Evolutionary conservation across 1,140 invertebrate genomes (phyloP).

Genomic region (Ceratina calcarata): DNA sequence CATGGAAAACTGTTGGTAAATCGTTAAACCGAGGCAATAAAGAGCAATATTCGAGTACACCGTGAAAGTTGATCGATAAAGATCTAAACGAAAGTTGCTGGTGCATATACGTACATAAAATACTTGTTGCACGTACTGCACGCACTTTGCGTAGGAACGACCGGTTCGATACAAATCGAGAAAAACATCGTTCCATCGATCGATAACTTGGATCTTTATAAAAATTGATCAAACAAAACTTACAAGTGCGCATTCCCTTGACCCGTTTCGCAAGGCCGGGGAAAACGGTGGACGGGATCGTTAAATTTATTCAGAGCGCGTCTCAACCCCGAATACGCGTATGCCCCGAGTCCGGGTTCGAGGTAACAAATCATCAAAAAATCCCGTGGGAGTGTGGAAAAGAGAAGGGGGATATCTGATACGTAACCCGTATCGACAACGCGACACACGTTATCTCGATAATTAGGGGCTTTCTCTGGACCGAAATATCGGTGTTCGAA

Average conservation of each 20-base stretch:
- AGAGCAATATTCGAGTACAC: conserved; percentile 45
- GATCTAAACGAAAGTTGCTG: conserved; percentile 65
- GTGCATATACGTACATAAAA: conserved; percentile 44
- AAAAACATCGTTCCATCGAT: conserved; percentile 33
- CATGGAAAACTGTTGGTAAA: conserved; percentile 34
- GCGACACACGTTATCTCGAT: conserved; percentile 72
- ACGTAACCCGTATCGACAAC: conserved; percentile 67
- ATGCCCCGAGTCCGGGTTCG: not conserved
- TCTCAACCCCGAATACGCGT: not conserved
- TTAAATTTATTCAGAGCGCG: not conserved
- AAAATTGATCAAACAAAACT: conserved; percentile 14
- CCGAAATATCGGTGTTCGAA: conserved; percentile 62
- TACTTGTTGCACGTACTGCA: conserved; percentile 31
- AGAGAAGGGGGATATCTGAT: conserved; percentile 58
- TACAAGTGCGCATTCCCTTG: not conserved
- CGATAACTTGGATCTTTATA: not conserved
- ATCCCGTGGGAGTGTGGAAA: conserved; percentile 57
- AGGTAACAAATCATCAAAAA: conserved; percentile 5
- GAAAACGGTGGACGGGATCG: not conserved
- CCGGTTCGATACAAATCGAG: conserved; percentile 48
- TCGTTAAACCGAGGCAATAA: conserved; percentile 32
- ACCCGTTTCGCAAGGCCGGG: not conserved
- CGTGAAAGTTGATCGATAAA: conserved; percentile 65
- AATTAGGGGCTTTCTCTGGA: conserved; percentile 70
- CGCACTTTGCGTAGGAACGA: conserved; percentile 55